These are phyloP conservation scores for Sprattus sprattus DNA, from an alignment of 2,113 vertebrate genomes.

Conservation along the genomic window DNA sequence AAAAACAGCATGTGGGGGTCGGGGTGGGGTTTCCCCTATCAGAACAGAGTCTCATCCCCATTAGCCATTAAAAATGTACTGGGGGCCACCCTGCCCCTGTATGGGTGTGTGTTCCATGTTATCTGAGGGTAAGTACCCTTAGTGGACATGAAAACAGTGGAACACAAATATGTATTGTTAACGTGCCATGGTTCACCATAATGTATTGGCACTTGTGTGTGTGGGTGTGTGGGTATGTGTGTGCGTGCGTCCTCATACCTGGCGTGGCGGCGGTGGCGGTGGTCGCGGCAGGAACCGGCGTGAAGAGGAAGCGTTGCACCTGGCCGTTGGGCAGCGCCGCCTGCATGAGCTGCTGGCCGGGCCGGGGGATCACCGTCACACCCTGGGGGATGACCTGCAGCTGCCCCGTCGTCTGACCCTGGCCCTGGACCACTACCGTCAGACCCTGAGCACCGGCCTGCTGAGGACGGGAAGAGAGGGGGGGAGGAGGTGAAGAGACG, in stretches of 20 bases:
- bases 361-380: slow-evolving; percentile 88
- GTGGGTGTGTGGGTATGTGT: slow-evolving; percentile 57
- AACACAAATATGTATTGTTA: too few species aligned
- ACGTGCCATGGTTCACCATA: too few species aligned
- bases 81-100: background rate
- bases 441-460: slow-evolving; percentile 76
- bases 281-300: slow-evolving; percentile 79
- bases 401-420: slow-evolving; percentile 97
- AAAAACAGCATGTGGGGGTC: background rate
- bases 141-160: too few species aligned
- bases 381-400: slow-evolving; percentile 96
- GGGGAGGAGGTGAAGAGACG: too few species aligned
- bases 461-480: too few species aligned
- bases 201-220: background rate
- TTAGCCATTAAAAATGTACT: background rate
- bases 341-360: slow-evolving; percentile 98
- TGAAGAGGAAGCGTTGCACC: slow-evolving; percentile 96
- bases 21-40: background rate
- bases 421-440: slow-evolving; percentile 97
- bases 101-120: too few species aligned
- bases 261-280: slow-evolving; percentile 48
- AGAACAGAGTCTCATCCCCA: background rate
- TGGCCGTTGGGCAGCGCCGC: slow-evolving; percentile 97
- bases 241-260: slow-evolving; percentile 40
- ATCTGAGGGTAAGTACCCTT: too few species aligned